A percentile compares a stretch with the other conserved stretches of the same genome.
Evolutionary conservation across 2,113 vertebrate genomes (phyloP).

Genomic region (Urocolius indicus): DNA sequence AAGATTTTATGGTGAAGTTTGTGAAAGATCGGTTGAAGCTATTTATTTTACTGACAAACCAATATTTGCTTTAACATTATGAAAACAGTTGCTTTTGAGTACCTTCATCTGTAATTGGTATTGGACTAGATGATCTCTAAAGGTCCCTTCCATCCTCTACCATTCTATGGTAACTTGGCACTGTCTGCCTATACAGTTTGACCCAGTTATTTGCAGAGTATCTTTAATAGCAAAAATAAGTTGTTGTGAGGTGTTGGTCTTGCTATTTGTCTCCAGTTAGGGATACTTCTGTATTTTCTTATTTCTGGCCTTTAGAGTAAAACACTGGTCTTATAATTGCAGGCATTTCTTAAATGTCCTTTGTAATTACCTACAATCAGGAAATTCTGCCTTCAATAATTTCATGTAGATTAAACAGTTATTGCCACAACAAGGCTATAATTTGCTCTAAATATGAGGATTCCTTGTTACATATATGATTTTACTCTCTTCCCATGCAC

Average conservation of each 20-base stretch:
- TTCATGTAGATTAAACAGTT: too few relatives aligned
- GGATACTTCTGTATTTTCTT: neutral
- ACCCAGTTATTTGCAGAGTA: neutral
- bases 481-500: neutral
- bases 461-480: neutral
- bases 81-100: neutral
- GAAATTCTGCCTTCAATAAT: neutral
- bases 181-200: neutral
- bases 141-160: too few relatives aligned
- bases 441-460: neutral
- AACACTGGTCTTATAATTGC: neutral
- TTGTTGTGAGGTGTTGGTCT: neutral
- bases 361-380: neutral
- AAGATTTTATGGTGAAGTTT: neutral
- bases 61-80: neutral
- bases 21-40: neutral
- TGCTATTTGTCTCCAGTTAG: neutral
- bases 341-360: neutral
- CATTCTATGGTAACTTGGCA: neutral
- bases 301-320: neutral
- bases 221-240: neutral
- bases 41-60: neutral
- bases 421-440: neutral
- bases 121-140: too few relatives aligned
- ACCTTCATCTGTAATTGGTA: too few relatives aligned